Percentiles rank a stretch among this genome's conserved stretches.
Conservation (phyloP, 2,113 vertebrate genomes). For the Aspiorhynchus laticeps region DNA sequence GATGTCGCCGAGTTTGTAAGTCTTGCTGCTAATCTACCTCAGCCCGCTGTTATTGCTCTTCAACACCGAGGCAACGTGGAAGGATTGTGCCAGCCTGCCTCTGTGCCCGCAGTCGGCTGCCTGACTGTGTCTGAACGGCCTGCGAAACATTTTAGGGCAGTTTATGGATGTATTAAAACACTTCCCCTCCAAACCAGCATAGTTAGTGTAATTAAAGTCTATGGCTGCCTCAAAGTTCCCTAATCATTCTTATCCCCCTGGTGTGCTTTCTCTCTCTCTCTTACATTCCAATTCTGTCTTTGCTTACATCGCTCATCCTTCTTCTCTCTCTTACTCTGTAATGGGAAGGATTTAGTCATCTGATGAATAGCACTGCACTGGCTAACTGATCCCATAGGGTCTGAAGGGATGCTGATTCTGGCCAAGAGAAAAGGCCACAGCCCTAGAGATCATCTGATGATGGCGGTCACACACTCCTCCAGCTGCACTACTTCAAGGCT, state of each 20-base stretch:
- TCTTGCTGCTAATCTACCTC: constrained; percentile 18
- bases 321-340: constrained; percentile 10
- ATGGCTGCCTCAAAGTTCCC: constrained; percentile 9
- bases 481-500: constrained; percentile 13
- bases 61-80: background rate
- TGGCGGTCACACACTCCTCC: constrained; percentile 21
- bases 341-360: constrained; percentile 49
- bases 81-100: constrained; percentile 9
- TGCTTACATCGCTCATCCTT: background rate
- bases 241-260: constrained; percentile 7
- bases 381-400: constrained; percentile 52
- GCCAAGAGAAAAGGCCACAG: constrained; percentile 36
- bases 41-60: constrained; percentile 22
- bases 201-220: constrained; percentile 53
- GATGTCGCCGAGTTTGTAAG: background rate
- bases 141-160: background rate
- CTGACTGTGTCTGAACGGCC: background rate
- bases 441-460: constrained; percentile 36
- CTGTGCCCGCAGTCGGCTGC: background rate
- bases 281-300: background rate
- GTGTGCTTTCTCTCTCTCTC: background rate
- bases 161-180: constrained; percentile 41
- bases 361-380: constrained; percentile 54
- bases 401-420: constrained; percentile 36
- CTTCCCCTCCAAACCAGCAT: constrained; percentile 33